phyloP scores from a whole-genome alignment of 2,888 invertebrate species.

The Pherbina coryleti region DNA sequence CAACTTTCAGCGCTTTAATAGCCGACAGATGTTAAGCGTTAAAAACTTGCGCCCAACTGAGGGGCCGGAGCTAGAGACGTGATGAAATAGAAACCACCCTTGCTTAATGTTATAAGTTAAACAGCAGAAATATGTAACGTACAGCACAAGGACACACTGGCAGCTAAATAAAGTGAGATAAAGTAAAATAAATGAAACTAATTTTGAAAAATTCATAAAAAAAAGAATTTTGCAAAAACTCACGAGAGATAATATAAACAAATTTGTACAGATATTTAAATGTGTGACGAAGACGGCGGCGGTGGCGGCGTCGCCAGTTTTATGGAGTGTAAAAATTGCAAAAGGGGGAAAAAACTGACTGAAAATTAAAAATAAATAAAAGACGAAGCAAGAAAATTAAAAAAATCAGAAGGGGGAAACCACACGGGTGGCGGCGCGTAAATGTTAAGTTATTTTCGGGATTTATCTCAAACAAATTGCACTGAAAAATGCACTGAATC shows the following conservation, averaged over 20 bases:
- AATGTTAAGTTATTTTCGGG: conserved; percentile 1
- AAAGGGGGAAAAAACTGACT: conserved; percentile 3
- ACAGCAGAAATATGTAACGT: not conserved
- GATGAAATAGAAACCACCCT: conserved; percentile 24
- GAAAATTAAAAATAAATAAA: not conserved
- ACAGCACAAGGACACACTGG: conserved; percentile 26
- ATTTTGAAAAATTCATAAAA: conserved; percentile 9
- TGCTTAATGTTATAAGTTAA: not conserved
- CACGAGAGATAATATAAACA: conserved; percentile 2
- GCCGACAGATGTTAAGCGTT: conserved; percentile 64
- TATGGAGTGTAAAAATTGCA: not conserved
- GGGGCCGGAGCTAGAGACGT: not conserved
- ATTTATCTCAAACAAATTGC: not conserved
- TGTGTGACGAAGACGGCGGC: not conserved
- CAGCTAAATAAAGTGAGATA: conserved; percentile 6
- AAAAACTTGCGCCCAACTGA: conserved; percentile 32
- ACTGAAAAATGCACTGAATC: not conserved
- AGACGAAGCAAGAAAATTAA: not conserved
- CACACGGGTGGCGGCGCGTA: not conserved
- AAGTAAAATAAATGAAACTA: not conserved
- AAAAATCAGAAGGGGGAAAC: not conserved
- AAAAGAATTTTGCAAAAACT: conserved; percentile 4
- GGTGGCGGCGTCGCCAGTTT: not conserved
- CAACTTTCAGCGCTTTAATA: conserved; percentile 57
- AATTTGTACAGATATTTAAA: conserved; percentile 12